Evolutionary conservation across 2,113 vertebrate species (phyloP).

Genomic region (Chaenocephalus aceratus): DNA sequence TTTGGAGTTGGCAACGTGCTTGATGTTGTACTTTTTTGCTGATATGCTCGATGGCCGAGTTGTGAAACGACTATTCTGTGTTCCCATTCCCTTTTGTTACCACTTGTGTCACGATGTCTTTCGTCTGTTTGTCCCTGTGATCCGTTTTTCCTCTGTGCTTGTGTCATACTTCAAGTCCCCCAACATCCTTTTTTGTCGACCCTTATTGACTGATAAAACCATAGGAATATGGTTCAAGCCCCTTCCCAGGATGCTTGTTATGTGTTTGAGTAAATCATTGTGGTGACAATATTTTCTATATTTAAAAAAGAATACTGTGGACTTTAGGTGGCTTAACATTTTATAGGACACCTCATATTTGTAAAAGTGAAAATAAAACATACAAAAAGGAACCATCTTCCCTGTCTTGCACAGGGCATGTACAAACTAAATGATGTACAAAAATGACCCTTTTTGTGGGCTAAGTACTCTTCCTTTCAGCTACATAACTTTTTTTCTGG

Average conservation of each 20-base stretch:
- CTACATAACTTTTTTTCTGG: slow-evolving; percentile 88
- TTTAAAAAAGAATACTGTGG: slow-evolving; percentile 89
- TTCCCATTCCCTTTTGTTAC: slow-evolving; percentile 76
- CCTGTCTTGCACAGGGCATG: slow-evolving; percentile 91
- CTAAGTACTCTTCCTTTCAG: slow-evolving; percentile 87
- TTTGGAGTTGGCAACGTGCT: slow-evolving; percentile 61
- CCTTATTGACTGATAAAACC: slow-evolving; percentile 70
- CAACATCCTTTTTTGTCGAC: slow-evolving; percentile 59
- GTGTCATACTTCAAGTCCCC: slow-evolving; percentile 66
- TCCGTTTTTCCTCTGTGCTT: slow-evolving; percentile 72
- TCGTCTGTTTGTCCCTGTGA: slow-evolving; percentile 71
- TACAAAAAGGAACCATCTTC: slow-evolving; percentile 71
- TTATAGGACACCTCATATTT: slow-evolving; percentile 95
- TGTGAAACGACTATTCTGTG: slow-evolving; percentile 67
- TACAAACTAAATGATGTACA: slow-evolving; percentile 81
- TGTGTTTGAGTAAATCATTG: slow-evolving; percentile 91
- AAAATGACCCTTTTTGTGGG: slow-evolving; percentile 85
- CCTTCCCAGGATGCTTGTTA: slow-evolving; percentile 83
- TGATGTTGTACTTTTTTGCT: slow-evolving; percentile 68
- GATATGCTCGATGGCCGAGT: slow-evolving; percentile 63
- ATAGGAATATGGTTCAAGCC: slow-evolving; percentile 68
- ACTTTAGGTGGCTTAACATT: slow-evolving; percentile 94
- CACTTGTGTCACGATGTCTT: slow-evolving; percentile 73
- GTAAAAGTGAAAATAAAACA: slow-evolving; percentile 85
- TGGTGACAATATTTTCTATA: slow-evolving; percentile 95